A percentile compares a stretch with the other conserved stretches of the same genome.
Evolutionary conservation across 1,140 invertebrate species (phyloP).

Genomic region (Penaeus indicus): DNA sequence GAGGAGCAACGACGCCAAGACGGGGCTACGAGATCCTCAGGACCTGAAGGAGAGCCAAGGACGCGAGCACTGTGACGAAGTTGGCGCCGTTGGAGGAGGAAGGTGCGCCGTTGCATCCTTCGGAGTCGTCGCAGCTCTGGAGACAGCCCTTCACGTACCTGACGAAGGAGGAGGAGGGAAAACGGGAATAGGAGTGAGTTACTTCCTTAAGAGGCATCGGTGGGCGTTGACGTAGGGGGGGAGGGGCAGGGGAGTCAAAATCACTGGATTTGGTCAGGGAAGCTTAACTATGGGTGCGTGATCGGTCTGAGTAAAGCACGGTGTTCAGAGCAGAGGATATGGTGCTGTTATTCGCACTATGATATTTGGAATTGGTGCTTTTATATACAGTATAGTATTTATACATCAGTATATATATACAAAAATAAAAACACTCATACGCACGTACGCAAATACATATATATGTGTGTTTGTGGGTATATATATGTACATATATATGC

Average conservation of each 20-base stretch:
- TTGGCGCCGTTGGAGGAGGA: background rate
- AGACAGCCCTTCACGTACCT: constrained; percentile 89
- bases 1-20: too few species aligned
- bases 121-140: constrained; percentile 88
- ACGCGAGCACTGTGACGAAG: background rate
- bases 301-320: too few species aligned
- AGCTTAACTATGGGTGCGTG: too few species aligned
- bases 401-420: too few species aligned
- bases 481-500: background rate
- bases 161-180: constrained; percentile 65
- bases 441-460: background rate
- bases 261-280: too few species aligned
- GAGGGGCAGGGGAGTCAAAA: too few species aligned
- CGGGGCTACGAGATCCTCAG: constrained; percentile 1
- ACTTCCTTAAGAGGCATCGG: too few species aligned
- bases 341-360: too few species aligned
- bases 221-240: too few species aligned
- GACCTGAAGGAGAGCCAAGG: constrained; percentile 28
- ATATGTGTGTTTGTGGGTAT: background rate
- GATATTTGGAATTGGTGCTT: too few species aligned
- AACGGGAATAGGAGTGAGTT: constrained; percentile 10
- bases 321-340: too few species aligned
- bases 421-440: background rate
- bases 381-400: too few species aligned
- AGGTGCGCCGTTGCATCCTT: constrained; percentile 80